These are phyloP conservation scores for Solen grandis DNA, from an alignment of 1,140 invertebrate genomes.

Conservation along the genomic window DNA sequence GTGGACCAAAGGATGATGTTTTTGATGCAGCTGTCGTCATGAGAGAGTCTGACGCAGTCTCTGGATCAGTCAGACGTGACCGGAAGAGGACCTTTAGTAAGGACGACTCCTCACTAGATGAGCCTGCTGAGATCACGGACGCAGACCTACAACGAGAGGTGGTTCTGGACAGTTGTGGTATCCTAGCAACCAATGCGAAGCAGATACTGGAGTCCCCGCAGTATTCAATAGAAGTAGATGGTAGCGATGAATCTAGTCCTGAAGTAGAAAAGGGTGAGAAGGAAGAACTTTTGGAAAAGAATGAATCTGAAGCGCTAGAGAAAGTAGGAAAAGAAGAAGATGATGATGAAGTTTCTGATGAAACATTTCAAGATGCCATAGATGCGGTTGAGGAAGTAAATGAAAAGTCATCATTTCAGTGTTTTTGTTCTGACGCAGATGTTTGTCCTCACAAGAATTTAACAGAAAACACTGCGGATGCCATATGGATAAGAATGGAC, in stretches of 20 bases:
- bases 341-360: neutral
- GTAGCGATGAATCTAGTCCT: neutral
- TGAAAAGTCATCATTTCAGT: neutral
- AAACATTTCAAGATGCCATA: no score
- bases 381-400: neutral
- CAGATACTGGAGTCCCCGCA: constrained; percentile 51
- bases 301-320: neutral
- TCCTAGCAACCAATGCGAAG: constrained; percentile 67
- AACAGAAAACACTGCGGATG: neutral
- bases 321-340: neutral
- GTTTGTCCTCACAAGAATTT: neutral
- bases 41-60: neutral
- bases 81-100: constrained; percentile 34
- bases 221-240: constrained; percentile 18
- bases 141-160: constrained; percentile 58
- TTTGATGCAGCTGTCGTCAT: neutral
- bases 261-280: constrained; percentile 1
- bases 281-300: neutral
- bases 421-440: neutral
- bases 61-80: neutral
- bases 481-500: neutral
- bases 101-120: constrained; percentile 42
- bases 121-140: constrained; percentile 20
- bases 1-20: neutral
- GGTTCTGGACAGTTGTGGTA: constrained; percentile 71